These are phyloP conservation scores for Nothura maculosa DNA, from an alignment of 2,797 vertebrate species.

Conservation along the genomic window DNA sequence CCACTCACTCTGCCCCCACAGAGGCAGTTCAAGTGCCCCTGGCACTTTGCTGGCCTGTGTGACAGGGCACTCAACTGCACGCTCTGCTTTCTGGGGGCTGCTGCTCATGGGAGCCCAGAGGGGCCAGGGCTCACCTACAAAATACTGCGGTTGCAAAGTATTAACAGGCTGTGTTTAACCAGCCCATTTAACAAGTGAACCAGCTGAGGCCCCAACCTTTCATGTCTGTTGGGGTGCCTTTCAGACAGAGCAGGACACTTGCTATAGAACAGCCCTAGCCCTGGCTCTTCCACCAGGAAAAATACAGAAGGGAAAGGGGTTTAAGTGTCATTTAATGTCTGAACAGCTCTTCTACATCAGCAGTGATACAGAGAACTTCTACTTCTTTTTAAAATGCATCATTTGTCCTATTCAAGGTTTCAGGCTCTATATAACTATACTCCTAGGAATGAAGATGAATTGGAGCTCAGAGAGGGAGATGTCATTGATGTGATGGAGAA, in stretches of 20 bases:
- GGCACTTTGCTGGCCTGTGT: neutral
- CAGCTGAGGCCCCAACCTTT: neutral
- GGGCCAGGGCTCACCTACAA: neutral
- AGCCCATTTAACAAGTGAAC: neutral
- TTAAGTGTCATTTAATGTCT: neutral
- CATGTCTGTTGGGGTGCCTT: neutral
- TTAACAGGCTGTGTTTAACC: neutral
- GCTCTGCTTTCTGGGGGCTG: neutral
- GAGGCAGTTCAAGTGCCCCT: neutral
- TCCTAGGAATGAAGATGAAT: conserved; percentile 96
- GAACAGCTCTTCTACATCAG: conserved; percentile 26
- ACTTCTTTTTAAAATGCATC: conserved; percentile 63
- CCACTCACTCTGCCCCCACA: too few species aligned
- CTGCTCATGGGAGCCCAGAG: rapidly evolving
- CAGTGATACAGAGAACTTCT: conserved; percentile 20
- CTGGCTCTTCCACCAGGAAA: neutral
- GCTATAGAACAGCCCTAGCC: neutral
- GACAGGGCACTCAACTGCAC: rapidly evolving
- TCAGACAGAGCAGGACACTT: neutral
- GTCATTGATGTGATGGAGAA: conserved; percentile 97
- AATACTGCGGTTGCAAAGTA: neutral
- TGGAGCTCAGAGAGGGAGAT: conserved; percentile 97
- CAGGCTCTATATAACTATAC: conserved; percentile 97
- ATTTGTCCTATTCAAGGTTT: conserved; percentile 89
- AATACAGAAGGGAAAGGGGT: neutral